Conservation (phyloP, 2,888 invertebrate species). For the Oscheius sp. region DNA sequence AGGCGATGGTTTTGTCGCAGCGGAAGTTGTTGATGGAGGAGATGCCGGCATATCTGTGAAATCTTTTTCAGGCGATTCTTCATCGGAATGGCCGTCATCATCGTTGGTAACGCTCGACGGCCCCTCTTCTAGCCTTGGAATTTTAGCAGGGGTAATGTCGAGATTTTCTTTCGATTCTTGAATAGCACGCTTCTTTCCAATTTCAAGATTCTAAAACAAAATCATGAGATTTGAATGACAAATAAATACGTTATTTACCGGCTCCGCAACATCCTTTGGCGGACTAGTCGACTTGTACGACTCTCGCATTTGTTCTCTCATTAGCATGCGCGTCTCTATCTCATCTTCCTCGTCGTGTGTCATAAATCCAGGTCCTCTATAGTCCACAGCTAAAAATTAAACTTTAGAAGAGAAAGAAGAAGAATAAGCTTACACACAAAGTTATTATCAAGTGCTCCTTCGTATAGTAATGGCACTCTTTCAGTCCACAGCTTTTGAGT, state of each 20-base stretch:
- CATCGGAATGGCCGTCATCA: slow-evolving; percentile 18
- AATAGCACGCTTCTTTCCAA: neutral
- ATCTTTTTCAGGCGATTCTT: slow-evolving; percentile 17
- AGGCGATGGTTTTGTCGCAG: slow-evolving; percentile 6
- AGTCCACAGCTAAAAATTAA: slow-evolving; percentile 39
- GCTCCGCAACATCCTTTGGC: slow-evolving; percentile 15
- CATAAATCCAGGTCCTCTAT: slow-evolving; percentile 58
- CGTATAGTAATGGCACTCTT: slow-evolving; percentile 47
- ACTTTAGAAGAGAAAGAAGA: too few species aligned
- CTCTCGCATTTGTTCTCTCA: slow-evolving; percentile 8
- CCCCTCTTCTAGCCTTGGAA: neutral
- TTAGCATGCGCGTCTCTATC: slow-evolving; percentile 27
- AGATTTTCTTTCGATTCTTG: slow-evolving; percentile 7
- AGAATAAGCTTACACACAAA: slow-evolving; percentile 37
- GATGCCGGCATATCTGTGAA: neutral
- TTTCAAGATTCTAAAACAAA: slow-evolving; percentile 13
- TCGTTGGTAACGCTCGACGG: neutral
- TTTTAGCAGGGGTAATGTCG: neutral
- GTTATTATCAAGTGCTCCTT: slow-evolving; percentile 50
- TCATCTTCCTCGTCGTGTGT: slow-evolving; percentile 58
- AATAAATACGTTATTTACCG: neutral
- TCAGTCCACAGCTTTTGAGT: slow-evolving; percentile 41
- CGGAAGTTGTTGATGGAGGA: neutral
- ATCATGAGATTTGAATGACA: neutral
- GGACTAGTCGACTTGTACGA: slow-evolving; percentile 2